Conservation (phyloP, 2,888 invertebrate genomes). For the Argynnis bischoffii region DNA sequence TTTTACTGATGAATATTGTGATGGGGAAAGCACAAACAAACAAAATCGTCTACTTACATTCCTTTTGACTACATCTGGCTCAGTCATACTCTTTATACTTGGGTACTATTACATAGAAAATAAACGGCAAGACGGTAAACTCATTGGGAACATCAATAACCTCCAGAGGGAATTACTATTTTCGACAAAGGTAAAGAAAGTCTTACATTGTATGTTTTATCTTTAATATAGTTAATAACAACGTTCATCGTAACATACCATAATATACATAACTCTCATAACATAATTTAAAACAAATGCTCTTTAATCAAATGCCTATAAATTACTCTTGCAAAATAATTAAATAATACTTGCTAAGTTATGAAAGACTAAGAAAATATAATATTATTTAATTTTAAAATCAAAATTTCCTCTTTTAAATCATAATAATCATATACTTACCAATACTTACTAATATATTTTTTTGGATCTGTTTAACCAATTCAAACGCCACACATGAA, state of each 20-base stretch:
- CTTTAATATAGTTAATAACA: not conserved
- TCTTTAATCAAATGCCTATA: too few relatives aligned
- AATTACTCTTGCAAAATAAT: not conserved
- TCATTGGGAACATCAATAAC: slow-evolving; percentile 85
- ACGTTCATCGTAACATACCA: too few relatives aligned
- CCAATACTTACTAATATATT: too few relatives aligned
- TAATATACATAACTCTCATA: too few relatives aligned
- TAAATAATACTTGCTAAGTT: not conserved
- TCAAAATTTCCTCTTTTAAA: too few relatives aligned
- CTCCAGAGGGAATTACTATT: slow-evolving; percentile 75
- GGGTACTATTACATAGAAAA: slow-evolving; percentile 91
- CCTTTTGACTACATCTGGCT: slow-evolving; percentile 85
- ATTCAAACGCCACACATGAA: too few relatives aligned
- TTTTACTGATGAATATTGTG: slow-evolving; percentile 68
- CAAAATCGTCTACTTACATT: slow-evolving; percentile 80
- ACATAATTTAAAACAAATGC: too few relatives aligned
- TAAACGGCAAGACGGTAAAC: slow-evolving; percentile 85
- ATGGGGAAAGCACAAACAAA: slow-evolving; percentile 60
- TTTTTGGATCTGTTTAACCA: too few relatives aligned
- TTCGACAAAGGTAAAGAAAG: slow-evolving; percentile 73
- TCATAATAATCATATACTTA: too few relatives aligned
- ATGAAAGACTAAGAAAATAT: not conserved
- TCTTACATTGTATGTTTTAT: slow-evolving; percentile 3
- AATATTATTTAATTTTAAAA: too few relatives aligned
- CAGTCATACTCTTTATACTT: slow-evolving; percentile 87